These are phyloP conservation scores for Orussus abietinus DNA, from an alignment of 1,140 invertebrate genomes.

Conservation along the genomic window DNA sequence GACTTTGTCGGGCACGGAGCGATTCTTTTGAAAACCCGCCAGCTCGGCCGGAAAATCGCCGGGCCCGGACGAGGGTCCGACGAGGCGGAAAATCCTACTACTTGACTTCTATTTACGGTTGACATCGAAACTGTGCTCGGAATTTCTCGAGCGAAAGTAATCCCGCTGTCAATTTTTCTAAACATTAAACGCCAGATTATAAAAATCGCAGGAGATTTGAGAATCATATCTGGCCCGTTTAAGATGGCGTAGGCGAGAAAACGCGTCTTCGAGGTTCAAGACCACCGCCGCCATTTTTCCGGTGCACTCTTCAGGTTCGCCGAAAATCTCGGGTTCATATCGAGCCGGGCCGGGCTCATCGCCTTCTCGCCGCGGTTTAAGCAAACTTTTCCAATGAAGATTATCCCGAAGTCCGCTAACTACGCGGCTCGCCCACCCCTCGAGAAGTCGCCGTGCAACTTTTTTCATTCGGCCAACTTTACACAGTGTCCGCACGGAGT, in stretches of 20 bases:
- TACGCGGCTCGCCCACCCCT: constrained; percentile 40
- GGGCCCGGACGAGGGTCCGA: too few relatives aligned
- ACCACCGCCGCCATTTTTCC: too few relatives aligned
- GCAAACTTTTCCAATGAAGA: constrained; percentile 53
- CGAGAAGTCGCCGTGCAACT: constrained; percentile 45
- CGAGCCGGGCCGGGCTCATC: constrained; percentile 32
- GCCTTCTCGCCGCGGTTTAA: constrained; percentile 31
- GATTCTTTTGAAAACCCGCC: neutral
- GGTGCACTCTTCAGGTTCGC: too few relatives aligned
- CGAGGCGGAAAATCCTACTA: too few relatives aligned
- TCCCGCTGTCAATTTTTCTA: neutral
- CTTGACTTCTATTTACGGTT: too few relatives aligned
- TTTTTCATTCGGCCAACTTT: constrained; percentile 50
- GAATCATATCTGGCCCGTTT: too few relatives aligned
- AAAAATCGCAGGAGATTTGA: too few relatives aligned
- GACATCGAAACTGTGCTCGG: too few relatives aligned
- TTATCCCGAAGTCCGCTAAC: constrained; percentile 48
- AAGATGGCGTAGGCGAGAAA: too few relatives aligned
- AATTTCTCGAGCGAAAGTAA: too few relatives aligned
- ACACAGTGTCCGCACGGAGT: constrained; percentile 21
- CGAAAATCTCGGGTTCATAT: constrained; percentile 36
- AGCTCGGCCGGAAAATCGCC: neutral
- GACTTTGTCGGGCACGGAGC: neutral
- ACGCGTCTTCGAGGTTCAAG: too few relatives aligned
- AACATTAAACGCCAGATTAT: too few relatives aligned